Conservation (phyloP, 1,140 invertebrate genomes). For the Drosophila leontia region DNA sequence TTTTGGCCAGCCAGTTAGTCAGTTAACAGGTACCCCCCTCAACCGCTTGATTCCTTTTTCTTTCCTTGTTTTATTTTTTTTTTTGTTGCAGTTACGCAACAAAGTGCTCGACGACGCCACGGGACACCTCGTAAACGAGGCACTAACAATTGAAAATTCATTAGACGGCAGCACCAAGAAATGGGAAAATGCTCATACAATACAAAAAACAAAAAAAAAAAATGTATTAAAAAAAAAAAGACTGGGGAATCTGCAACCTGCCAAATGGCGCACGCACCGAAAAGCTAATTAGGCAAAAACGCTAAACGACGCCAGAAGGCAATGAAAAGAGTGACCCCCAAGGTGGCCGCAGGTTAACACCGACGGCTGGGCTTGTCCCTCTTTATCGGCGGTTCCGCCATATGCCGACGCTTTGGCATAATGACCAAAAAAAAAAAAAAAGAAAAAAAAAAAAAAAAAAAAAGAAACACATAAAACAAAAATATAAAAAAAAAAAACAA, state of each 20-base stretch:
- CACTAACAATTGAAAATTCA: conserved; percentile 82
- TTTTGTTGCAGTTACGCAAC: conserved; percentile 49
- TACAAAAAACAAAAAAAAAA: conserved; percentile 11
- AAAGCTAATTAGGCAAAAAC: conserved; percentile 81
- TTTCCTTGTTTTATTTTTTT: conserved; percentile 2
- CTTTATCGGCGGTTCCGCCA: conserved; percentile 16
- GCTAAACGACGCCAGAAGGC: conserved; percentile 62
- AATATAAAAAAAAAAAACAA: not conserved
- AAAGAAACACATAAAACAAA: not conserved
- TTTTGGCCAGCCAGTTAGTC: conserved; percentile 48
- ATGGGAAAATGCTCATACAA: conserved; percentile 24
- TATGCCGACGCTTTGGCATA: conserved; percentile 15
- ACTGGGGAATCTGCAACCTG: conserved; percentile 36
- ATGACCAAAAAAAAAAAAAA: conserved; percentile 19
- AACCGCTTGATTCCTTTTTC: conserved; percentile 6
- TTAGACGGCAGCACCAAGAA: conserved; percentile 50
- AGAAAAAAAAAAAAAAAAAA: not conserved
- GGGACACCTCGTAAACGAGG: conserved; percentile 76
- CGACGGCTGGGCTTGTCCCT: conserved; percentile 37
- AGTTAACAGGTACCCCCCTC: conserved; percentile 22
- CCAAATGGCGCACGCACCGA: conserved; percentile 68
- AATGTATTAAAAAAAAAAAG: conserved; percentile 8
- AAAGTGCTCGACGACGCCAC: conserved; percentile 60
- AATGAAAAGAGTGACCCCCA: conserved; percentile 58
- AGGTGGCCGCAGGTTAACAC: conserved; percentile 54